A percentile compares a stretch with the other conserved stretches of the same genome.
Evolutionary conservation across 2,888 invertebrate species (phyloP).

Genomic region (Metellina segmentata): DNA sequence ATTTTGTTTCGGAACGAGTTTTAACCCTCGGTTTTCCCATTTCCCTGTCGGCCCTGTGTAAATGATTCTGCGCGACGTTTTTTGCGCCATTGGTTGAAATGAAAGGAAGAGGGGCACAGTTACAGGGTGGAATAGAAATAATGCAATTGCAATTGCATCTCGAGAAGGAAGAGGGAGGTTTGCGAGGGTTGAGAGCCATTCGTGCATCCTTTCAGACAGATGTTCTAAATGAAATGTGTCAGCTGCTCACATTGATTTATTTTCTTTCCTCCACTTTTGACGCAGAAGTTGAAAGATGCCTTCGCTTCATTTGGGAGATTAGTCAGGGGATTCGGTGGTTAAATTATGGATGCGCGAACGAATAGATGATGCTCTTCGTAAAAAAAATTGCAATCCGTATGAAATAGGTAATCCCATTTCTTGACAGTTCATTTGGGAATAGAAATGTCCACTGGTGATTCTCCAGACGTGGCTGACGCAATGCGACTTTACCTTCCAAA

Average conservation of each 20-base stretch:
- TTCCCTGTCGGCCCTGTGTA: constrained; percentile 10
- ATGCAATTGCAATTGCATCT: constrained; percentile 25
- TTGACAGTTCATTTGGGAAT: no score
- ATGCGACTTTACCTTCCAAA: no score
- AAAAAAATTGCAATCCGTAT: no score
- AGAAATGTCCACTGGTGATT: no score
- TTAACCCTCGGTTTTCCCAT: not conserved
- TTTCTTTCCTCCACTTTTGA: constrained; percentile 1
- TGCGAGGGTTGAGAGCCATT: constrained; percentile 24
- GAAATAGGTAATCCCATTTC: no score
- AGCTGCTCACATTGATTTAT: constrained; percentile 48
- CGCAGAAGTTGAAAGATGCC: not conserved
- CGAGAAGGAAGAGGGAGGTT: not conserved
- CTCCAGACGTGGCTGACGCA: no score
- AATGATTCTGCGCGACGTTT: constrained; percentile 13
- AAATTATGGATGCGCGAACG: not conserved
- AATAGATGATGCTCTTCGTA: not conserved
- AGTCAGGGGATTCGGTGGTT: not conserved
- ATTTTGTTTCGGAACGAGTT: constrained; percentile 23
- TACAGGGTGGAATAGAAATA: constrained; percentile 18
- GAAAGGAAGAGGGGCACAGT: not conserved
- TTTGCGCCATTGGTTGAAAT: not conserved
- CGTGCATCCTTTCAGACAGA: constrained; percentile 26
- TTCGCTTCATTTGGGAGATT: not conserved
- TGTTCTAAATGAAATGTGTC: constrained; percentile 57